Percentiles rank a stretch among this genome's conserved stretches.
Conservation (phyloP, 2,113 vertebrate species). For the Seriola rivoliana region DNA sequence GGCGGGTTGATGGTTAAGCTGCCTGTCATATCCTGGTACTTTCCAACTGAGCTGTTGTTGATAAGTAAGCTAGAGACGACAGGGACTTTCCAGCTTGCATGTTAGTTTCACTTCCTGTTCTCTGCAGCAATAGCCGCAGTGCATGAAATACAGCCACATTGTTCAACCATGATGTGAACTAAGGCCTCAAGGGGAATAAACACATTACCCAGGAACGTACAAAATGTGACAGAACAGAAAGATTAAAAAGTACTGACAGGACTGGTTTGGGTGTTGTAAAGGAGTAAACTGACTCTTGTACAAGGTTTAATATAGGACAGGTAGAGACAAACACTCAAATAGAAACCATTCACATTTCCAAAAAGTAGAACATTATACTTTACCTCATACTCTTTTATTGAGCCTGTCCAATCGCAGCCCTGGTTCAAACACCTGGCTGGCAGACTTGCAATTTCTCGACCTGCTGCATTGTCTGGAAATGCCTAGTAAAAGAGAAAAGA, state of each 20-base stretch:
- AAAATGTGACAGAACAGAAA: not conserved
- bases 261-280: not conserved
- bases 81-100: slow-evolving; percentile 76
- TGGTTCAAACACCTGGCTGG: slow-evolving; percentile 89
- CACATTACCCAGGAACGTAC: rapidly evolving
- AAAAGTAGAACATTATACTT: not conserved
- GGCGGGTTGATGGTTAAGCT: not conserved
- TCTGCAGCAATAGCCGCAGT: not conserved
- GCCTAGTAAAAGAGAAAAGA: slow-evolving; percentile 71
- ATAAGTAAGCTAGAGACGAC: not conserved
- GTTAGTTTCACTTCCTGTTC: slow-evolving; percentile 76
- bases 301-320: not conserved
- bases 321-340: not conserved
- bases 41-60: slow-evolving; percentile 61
- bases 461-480: slow-evolving; percentile 94
- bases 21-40: slow-evolving; percentile 63
- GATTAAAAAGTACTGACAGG: not conserved
- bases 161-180: not conserved
- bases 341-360: not conserved
- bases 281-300: not conserved
- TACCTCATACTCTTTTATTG: slow-evolving; percentile 95
- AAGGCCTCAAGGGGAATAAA: not conserved
- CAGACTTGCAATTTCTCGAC: slow-evolving; percentile 92
- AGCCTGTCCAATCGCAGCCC: slow-evolving; percentile 91
- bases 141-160: not conserved